These are phyloP conservation scores for Scortum barcoo DNA, from an alignment of 2,113 vertebrate genomes.

Conservation along the genomic window DNA sequence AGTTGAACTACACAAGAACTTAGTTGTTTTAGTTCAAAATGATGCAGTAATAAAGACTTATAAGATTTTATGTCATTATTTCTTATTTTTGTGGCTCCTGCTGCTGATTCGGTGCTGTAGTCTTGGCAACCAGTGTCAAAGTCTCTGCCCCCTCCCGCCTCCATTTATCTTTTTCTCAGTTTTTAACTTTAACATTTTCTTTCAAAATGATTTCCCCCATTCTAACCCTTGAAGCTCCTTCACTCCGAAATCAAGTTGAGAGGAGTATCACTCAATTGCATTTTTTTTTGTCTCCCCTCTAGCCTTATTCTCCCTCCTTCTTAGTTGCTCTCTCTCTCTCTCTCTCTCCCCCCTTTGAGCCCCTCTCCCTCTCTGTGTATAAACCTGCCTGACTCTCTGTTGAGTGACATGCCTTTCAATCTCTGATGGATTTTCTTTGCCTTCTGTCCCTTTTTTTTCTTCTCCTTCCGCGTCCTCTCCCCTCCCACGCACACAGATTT, in stretches of 20 bases:
- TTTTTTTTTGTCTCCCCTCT: constrained; percentile 21
- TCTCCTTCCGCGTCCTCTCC: not conserved
- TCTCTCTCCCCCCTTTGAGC: not conserved
- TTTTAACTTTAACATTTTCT: constrained; percentile 25
- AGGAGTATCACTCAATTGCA: constrained; percentile 28
- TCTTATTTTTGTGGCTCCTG: not conserved
- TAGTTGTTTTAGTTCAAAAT: not conserved
- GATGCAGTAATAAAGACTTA: not conserved
- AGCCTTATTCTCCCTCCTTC: constrained; percentile 10
- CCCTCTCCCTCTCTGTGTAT: constrained; percentile 29
- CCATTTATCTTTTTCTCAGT: not conserved
- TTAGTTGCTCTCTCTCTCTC: not conserved
- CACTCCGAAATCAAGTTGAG: constrained; percentile 46
- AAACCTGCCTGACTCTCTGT: constrained; percentile 51
- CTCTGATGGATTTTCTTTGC: constrained; percentile 57
- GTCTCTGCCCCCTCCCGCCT: no score
- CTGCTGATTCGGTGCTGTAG: constrained; percentile 1
- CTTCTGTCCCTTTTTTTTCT: constrained; percentile 28
- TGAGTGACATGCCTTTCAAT: constrained; percentile 62
- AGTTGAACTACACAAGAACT: not conserved
- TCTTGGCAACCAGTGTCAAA: constrained; percentile 28
- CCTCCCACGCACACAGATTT: constrained; percentile 32
- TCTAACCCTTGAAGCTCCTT: constrained; percentile 15
- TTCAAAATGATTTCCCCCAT: constrained; percentile 6
- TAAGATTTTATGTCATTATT: not conserved